phyloP scores from a whole-genome alignment of 2,113 vertebrate species.

The Columbina picui region DNA sequence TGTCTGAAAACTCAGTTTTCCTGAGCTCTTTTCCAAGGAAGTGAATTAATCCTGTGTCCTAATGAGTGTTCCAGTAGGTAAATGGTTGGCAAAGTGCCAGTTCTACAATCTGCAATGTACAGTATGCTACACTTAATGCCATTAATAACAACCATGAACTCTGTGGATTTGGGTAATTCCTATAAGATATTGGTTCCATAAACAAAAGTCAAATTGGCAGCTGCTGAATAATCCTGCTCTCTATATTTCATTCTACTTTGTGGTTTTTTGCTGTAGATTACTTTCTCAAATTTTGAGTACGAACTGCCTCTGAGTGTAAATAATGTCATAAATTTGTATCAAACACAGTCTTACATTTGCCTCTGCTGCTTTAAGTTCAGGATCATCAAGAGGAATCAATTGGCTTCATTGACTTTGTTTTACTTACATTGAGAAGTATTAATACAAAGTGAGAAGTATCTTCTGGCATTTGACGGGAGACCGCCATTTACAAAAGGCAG shows the following conservation, averaged over 20 bases:
- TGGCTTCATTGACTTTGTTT: neutral
- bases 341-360: neutral
- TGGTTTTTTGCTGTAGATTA: neutral
- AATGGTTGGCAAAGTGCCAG: slow-evolving; percentile 7
- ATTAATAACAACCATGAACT: slow-evolving; percentile 13
- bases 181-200: slow-evolving; percentile 20
- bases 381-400: neutral
- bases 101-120: slow-evolving; percentile 30
- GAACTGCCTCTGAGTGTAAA: neutral
- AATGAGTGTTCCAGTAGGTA: slow-evolving; percentile 36
- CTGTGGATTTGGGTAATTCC: slow-evolving; percentile 21
- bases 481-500: neutral
- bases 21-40: slow-evolving; percentile 1
- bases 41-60: slow-evolving; percentile 17
- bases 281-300: neutral
- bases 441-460: neutral
- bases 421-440: neutral
- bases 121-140: neutral
- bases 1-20: slow-evolving; percentile 40
- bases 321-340: neutral
- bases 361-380: neutral
- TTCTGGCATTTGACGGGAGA: neutral
- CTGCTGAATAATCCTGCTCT: neutral
- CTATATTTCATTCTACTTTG: neutral
- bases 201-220: slow-evolving; percentile 33